These are phyloP conservation scores for Hippolais icterina DNA, from an alignment of 2,113 vertebrate genomes.

Conservation along the genomic window DNA sequence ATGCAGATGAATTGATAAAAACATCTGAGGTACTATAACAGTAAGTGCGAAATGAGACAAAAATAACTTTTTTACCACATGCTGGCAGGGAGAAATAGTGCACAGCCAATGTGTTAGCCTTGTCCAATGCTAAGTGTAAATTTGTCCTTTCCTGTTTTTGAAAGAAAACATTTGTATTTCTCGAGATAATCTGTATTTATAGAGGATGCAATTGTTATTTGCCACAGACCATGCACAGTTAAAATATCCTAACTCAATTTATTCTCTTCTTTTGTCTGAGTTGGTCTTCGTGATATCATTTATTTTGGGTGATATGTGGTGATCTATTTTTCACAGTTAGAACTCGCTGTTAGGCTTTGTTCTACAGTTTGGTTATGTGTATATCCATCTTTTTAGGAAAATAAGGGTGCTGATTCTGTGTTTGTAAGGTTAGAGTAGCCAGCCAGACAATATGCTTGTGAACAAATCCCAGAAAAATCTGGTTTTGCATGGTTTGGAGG, in stretches of 20 bases:
- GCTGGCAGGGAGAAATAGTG: background rate
- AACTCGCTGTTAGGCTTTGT: background rate
- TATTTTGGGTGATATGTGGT: background rate
- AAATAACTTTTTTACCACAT: background rate
- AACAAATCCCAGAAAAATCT: background rate
- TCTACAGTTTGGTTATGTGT: background rate
- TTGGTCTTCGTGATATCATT: background rate
- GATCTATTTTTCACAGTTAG: background rate
- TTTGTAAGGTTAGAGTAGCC: background rate
- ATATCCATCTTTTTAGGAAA: background rate
- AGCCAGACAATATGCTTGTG: background rate
- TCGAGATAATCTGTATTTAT: background rate
- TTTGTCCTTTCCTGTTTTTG: background rate
- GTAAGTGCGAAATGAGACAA: background rate
- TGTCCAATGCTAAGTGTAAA: background rate
- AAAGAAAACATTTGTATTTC: background rate
- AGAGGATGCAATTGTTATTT: background rate
- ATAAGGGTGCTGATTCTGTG: background rate
- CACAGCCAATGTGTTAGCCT: background rate
- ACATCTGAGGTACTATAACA: background rate
- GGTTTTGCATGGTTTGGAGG: background rate
- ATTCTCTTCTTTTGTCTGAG: background rate
- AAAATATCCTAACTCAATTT: background rate
- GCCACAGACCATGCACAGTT: background rate
- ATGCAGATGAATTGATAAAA: background rate